phyloP scores from a whole-genome alignment of 1,140 invertebrate genomes.

The Diachasma alloeum region DNA sequence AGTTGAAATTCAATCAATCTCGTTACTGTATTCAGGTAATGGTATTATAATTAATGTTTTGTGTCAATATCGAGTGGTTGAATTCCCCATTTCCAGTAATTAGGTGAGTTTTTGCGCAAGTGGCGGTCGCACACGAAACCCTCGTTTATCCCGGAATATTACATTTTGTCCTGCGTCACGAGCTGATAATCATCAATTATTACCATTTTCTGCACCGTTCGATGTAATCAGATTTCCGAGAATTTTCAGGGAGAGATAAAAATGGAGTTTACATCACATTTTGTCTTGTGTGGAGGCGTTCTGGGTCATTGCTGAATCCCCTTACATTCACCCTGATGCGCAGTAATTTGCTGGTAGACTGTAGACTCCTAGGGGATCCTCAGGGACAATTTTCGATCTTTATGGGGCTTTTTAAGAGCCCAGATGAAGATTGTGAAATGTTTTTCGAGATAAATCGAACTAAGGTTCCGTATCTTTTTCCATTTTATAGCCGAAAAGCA shows the following conservation, averaged over 20 bases:
- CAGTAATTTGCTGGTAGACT: not conserved
- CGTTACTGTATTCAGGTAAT: not conserved
- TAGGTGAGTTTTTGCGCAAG: not conserved
- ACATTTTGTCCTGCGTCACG: not conserved
- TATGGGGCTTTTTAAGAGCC: not conserved
- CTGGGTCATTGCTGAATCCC: not conserved
- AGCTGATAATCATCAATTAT: not conserved
- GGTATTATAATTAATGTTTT: slow-evolving; percentile 6
- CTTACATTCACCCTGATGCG: not conserved
- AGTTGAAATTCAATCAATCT: not conserved
- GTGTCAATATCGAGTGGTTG: not conserved
- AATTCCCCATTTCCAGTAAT: not conserved
- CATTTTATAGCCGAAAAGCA: too few relatives aligned
- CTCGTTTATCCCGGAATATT: not conserved
- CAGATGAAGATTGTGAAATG: not conserved
- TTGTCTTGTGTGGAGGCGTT: not conserved
- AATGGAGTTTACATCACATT: not conserved
- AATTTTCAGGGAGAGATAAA: too few relatives aligned
- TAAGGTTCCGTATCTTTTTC: not conserved
- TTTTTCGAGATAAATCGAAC: not conserved
- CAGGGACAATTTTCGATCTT: not conserved
- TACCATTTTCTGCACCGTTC: too few relatives aligned
- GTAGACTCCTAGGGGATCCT: not conserved
- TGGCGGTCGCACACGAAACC: too few relatives aligned
- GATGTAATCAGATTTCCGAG: too few relatives aligned